A percentile compares a stretch with the other conserved stretches of the same genome.
These are phyloP conservation scores for Cremastinae sp. DNA, from an alignment of 2,888 invertebrate species.

Conservation along the genomic window DNA sequence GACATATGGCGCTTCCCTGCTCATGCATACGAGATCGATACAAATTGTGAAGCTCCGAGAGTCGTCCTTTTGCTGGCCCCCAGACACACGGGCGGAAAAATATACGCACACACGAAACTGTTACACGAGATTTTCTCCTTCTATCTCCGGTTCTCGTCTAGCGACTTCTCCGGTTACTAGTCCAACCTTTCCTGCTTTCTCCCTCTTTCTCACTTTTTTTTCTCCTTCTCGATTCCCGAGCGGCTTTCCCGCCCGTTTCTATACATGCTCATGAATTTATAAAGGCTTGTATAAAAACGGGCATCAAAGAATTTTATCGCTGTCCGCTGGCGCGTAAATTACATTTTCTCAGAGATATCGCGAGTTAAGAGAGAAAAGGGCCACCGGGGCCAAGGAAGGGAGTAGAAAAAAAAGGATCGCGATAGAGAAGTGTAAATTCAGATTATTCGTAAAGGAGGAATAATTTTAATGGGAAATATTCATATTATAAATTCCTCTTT, in stretches of 20 bases:
- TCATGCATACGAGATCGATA: slow-evolving; percentile 67
- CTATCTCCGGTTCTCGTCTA: slow-evolving; percentile 44
- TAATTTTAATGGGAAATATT: not conserved
- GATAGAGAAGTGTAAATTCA: slow-evolving; percentile 8
- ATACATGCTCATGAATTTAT: slow-evolving; percentile 54
- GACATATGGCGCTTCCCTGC: slow-evolving; percentile 64
- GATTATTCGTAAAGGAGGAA: not conserved
- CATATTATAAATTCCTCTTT: no score
- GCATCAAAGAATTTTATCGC: slow-evolving; percentile 53
- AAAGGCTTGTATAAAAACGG: slow-evolving; percentile 50
- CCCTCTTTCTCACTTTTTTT: slow-evolving; percentile 28
- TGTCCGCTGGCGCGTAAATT: slow-evolving; percentile 51
- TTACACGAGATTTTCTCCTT: slow-evolving; percentile 38
- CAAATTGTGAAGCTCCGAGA: slow-evolving; percentile 54
- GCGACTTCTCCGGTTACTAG: slow-evolving; percentile 65
- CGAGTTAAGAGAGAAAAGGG: slow-evolving; percentile 10
- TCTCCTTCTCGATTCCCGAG: not conserved
- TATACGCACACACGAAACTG: slow-evolving; percentile 24
- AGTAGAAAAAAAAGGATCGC: slow-evolving; percentile 5
- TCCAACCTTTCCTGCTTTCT: slow-evolving; percentile 11
- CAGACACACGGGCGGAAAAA: no score
- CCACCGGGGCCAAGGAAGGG: not conserved
- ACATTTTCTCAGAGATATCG: slow-evolving; percentile 42
- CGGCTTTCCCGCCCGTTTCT: slow-evolving; percentile 23
- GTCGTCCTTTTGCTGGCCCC: slow-evolving; percentile 26